Percentiles rank a stretch among this genome's conserved stretches.
Conservation (phyloP, 2,113 vertebrate genomes). For the Vimba vimba region DNA sequence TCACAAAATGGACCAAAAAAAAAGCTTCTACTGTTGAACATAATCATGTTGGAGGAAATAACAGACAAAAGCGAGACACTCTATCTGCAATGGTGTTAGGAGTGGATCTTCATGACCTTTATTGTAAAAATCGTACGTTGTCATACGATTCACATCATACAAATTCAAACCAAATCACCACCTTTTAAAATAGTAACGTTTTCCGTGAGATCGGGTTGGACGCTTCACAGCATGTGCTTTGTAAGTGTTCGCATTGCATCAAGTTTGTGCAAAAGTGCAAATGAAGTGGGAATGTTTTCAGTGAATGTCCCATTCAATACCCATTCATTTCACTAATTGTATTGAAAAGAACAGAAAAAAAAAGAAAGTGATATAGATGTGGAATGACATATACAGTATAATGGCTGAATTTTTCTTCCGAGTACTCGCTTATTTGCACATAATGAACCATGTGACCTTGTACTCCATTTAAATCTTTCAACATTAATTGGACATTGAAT, state of each 20-base stretch:
- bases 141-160: not conserved
- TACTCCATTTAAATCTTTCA: not conserved
- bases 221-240: no score
- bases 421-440: not conserved
- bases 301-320: not conserved
- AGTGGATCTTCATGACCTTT: no score
- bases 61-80: not conserved
- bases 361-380: not conserved
- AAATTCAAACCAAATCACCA: not conserved
- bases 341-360: not conserved
- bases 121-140: no score
- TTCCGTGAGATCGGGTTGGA: not conserved
- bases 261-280: not conserved
- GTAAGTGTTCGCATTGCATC: not conserved
- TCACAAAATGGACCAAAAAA: not conserved
- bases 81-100: not conserved
- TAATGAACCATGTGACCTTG: not conserved
- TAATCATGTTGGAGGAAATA: not conserved
- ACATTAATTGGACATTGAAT: not conserved
- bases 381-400: not conserved
- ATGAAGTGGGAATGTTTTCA: not conserved
- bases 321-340: not conserved
- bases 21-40: not conserved
- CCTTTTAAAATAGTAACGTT: not conserved
- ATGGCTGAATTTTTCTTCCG: no score